Evolutionary conservation across 2,797 vertebrate species (phyloP).

Genomic region (Dryobates pubescens): DNA sequence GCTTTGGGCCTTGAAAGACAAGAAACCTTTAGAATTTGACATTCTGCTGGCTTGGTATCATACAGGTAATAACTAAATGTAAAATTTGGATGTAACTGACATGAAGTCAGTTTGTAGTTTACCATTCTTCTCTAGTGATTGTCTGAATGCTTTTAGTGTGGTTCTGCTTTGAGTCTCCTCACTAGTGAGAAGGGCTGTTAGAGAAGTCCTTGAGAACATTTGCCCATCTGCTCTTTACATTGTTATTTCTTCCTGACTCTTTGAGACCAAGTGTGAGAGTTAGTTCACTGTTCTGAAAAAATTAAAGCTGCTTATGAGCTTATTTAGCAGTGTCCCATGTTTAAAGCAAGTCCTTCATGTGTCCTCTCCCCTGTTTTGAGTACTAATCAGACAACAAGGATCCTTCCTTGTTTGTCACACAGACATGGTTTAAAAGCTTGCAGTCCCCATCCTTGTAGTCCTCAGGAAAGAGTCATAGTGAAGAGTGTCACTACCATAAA

Average conservation of each 20-base stretch:
- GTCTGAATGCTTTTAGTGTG: not conserved
- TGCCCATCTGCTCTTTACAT: not conserved
- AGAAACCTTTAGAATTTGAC: conserved; percentile 84
- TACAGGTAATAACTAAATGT: conserved; percentile 79
- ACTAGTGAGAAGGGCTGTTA: not conserved
- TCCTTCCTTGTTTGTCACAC: not conserved
- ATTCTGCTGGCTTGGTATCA: conserved; percentile 85
- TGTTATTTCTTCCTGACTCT: not conserved
- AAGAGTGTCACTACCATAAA: conserved; percentile 28
- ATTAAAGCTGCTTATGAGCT: not conserved
- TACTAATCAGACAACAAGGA: not conserved
- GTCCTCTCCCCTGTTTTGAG: not conserved
- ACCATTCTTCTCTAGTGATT: not conserved
- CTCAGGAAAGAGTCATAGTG: not conserved
- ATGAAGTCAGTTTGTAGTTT: not conserved
- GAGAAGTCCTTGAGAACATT: not conserved
- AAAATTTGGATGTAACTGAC: not conserved
- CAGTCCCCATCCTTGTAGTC: not conserved
- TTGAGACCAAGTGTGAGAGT: not conserved
- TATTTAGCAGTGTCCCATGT: not conserved
- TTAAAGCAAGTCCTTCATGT: not conserved
- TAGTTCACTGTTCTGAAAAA: not conserved
- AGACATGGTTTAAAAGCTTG: conserved; percentile 23
- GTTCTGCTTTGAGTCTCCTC: not conserved
- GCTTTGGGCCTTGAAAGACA: conserved; percentile 84